Base-by-base conservation (phyloP, 2,888 invertebrate species). In the Gortyna flavago region DNA sequence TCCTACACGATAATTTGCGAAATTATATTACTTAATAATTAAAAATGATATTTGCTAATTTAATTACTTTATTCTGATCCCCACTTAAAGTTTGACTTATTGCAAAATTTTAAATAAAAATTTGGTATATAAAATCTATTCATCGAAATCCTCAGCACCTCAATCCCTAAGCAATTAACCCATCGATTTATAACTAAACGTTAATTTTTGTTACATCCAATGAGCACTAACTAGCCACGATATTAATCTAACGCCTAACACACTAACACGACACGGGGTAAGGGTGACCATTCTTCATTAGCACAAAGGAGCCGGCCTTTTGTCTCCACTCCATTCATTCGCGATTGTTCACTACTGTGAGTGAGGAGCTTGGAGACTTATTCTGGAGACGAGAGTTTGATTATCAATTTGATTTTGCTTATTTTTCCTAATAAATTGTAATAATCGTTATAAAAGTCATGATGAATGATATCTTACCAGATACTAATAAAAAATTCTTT, bases 241-340 rank as follows among this genome's bases (percentile, higher is more conserved):
- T 94, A 95, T 95, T 95, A 95, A 95, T 95, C 93, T 93, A 93
- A 93, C 91, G 92, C 93, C 94, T 93, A 93, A 93, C 94, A 93
- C 94, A 94, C 94, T 94, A 93, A 90, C 92, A 93, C 93, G 93
- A 90, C 92, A 90, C 90, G 85, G 92, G 88, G 90, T 91, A 91
- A 92, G 93, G 95, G 95, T 95, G 95, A 95, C 96, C 96, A 96
- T 96, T 96, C 96, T 96, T 96, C 96, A 95, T 95, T 95, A 94
- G 93, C 89, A 96, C 96, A 96, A 96, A 95, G 96, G 96, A 94
- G 91, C 83, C 89, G 89, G 90, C 93, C 96, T 95, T 95, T 96
- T 96, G 96, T 96, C 95, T 95, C 91, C 91, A 90, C 91, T 85
- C 95, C 95, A 94, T 95, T 95, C 95, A 94, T 94, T 95, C 94